Evolutionary conservation across 2,888 invertebrate genomes (phyloP), one percentile per base, ranked within the genome.

Genomic region (Sericinus montela): DNA sequence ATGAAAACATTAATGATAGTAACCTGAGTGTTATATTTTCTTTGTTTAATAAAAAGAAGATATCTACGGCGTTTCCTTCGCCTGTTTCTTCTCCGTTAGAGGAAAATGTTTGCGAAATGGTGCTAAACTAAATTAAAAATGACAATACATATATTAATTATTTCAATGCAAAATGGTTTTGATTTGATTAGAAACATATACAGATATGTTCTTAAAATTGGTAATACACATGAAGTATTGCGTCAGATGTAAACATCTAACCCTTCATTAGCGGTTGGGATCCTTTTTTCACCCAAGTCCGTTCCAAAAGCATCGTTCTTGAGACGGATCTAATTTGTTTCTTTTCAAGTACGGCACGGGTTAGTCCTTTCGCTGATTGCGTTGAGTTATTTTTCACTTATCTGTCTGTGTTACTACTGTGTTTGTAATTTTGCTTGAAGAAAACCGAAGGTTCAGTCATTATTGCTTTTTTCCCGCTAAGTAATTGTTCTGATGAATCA

Each of bases 281-380:
- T 75, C 70, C 75, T 40, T 50, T 76, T 79, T 72, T 67, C 69
- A 3, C 69, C 69, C 64, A 56, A 63, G 59, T 64, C 71, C 66
- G 67, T 77, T 78, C 75, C 71, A 80, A 68, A 76, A 77, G 74
- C 69, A 58, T 67, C 71, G 78, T 79, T 78, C 82, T 83, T 73
- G 76, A 84, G 79, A 78, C 75, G 75, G 72, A 79, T 83, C 83
- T 82, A 84, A 85, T 85, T 85, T 82, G 82, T 81, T 84, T 80
- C 82, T 81, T 82, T 84, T 80, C 80, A 81, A 78, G 75, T 75
- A 69, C 70, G 67, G 66, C 69, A 71, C 68, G 73, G 71, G 72
- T 69, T 67, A 71, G 66, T 62, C 70, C 60, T 63, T 62, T 53
- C 55, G 68, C 69, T 81, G 81, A 81, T 83, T 82, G 72, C 72